Evolutionary conservation across 2,888 invertebrate species (phyloP), one percentile per base, ranked within the genome.

Genomic region (Pristionchus entomophagus): DNA sequence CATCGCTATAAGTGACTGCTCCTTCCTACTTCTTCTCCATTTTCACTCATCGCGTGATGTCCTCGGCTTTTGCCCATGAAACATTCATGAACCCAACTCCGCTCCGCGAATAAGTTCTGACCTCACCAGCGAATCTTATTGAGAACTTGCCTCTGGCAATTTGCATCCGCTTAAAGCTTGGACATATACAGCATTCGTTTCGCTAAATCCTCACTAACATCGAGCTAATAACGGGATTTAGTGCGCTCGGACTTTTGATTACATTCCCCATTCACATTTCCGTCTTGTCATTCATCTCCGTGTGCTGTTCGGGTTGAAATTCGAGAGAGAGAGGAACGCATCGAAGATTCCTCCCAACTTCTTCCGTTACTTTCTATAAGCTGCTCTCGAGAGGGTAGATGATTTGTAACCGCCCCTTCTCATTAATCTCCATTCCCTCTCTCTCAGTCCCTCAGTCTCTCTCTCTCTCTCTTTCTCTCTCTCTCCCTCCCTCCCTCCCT

Each of bases 11-110:
- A 65, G 35, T 65, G 35, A 19, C 65, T 26, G 22, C 3, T 35
- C 8, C 62, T 14, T 62, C 65, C 22, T 35, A 14, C 45, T 45
- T 45, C 45, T 45, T 45, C 35, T 65, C 22, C 35, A 38, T 65
- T 65, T 65, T 19, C 4, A n/a, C 73, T 45, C 73, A 73, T 73
- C 41, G 73, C 73, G 73, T 73, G 73, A 73, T 73, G 73, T 73
- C 62, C 62, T 26, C 26, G 56, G 26, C 56, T 59, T 19, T 35
- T 17, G 65, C 65, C 35, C 32, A 65, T 65, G 35, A 65, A 65
- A 65, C 38, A 65, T 65, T 65, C 65, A 65, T 35, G 32, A 10
- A 29, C 29, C n/a, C 51, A 14, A 14, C 51, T 6, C 19, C 65
- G 29, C 65, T 65, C 65, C 5, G 3, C 65, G 65, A 35, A 65